Evolutionary conservation across 53 echinoderm and acorn worm species (phyloP).

Genomic region (Zoroaster sp.): DNA sequence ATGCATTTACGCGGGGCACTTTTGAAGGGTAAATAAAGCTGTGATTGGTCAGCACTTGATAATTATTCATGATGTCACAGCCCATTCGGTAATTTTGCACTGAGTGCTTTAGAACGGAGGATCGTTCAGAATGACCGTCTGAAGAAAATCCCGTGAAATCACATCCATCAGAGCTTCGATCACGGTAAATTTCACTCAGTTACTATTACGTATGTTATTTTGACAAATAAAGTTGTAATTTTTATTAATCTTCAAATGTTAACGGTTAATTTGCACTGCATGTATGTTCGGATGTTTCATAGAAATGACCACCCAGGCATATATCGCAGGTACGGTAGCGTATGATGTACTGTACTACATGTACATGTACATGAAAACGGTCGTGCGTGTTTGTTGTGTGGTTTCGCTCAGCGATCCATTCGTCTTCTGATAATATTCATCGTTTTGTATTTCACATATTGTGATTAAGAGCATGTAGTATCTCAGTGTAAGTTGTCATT

Average conservation of each 20-base stretch:
- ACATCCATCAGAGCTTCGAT: slow-evolving; percentile 22
- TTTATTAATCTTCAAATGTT: background rate
- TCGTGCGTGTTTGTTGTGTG: background rate
- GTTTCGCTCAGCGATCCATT: too few relatives aligned
- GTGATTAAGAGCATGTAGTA: too few relatives aligned
- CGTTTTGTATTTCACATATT: too few relatives aligned
- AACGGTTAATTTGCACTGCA: slow-evolving; percentile 3
- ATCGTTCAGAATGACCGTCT: slow-evolving; percentile 17
- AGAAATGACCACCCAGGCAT: background rate
- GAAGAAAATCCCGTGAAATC: slow-evolving; percentile 30
- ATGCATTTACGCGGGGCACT: slow-evolving; percentile 48
- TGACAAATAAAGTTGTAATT: background rate
- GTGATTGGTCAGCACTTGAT: slow-evolving; percentile 32
- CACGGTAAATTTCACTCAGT: slow-evolving; percentile 58
- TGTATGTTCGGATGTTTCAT: background rate
- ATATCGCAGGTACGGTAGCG: too few relatives aligned
- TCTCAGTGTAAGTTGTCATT: background rate
- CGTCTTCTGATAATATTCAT: too few relatives aligned
- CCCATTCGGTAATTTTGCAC: background rate
- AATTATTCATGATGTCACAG: slow-evolving; percentile 36
- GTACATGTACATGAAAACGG: background rate
- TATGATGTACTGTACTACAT: too few relatives aligned
- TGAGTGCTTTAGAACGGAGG: background rate
- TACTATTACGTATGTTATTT: background rate
- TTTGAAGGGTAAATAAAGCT: slow-evolving; percentile 34